phyloP scores from a whole-genome alignment of 1,140 invertebrate genomes.

The Carposina sasakii region DNA sequence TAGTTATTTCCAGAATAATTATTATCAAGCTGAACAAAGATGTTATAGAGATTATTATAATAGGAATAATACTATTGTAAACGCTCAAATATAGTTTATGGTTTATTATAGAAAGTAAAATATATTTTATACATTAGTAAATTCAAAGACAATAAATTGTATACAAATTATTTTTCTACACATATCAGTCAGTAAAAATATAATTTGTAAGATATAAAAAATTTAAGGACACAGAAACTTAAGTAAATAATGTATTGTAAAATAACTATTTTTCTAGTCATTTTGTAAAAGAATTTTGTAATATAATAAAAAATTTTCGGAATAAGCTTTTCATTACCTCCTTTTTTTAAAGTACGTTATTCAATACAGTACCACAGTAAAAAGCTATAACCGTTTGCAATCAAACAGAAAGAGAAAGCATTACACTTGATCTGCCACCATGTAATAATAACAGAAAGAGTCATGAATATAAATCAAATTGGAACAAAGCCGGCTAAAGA shows the following conservation, averaged over 20 bases:
- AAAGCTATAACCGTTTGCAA: conserved; percentile 7
- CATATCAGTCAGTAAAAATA: too few species aligned
- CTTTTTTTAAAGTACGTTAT: background rate
- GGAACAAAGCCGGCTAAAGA: conserved; percentile 67
- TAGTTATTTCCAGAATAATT: conserved; percentile 45
- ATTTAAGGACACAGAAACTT: too few species aligned
- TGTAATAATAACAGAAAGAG: conserved; percentile 53
- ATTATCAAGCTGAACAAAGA: conserved; percentile 56
- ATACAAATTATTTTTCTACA: too few species aligned
- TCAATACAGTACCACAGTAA: background rate
- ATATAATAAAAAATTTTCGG: conserved; percentile 21
- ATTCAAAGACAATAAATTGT: conserved; percentile 16
- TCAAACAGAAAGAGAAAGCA: conserved; percentile 36
- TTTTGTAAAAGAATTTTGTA: conserved; percentile 28
- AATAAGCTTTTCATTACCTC: conserved; percentile 7
- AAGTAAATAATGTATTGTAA: too few species aligned
- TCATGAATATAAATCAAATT: conserved; percentile 72
- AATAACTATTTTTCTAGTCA: conserved; percentile 41
- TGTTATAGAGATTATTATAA: conserved; percentile 51
- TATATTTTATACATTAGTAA: too few species aligned
- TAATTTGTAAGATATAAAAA: too few species aligned
- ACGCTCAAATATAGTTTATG: conserved; percentile 51
- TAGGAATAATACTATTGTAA: conserved; percentile 45
- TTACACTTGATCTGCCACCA: conserved; percentile 60
- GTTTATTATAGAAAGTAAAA: too few species aligned